phyloP scores from a whole-genome alignment of 2,888 invertebrate species.

The Malachius bipustulatus region DNA sequence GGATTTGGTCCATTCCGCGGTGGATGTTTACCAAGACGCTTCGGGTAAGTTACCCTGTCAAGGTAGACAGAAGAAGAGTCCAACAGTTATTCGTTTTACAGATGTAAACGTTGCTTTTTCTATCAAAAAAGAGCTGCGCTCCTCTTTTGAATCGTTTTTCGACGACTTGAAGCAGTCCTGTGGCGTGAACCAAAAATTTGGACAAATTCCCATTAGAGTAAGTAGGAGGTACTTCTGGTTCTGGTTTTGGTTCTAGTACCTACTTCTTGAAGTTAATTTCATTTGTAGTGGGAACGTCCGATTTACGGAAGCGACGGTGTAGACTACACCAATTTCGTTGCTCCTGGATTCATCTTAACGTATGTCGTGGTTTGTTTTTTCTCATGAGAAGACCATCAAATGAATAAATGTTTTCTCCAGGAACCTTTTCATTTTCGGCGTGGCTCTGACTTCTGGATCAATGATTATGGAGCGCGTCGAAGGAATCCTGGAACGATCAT shows the following conservation, averaged over 20 bases:
- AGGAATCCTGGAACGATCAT: slow-evolving; percentile 77
- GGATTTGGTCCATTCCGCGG: slow-evolving; percentile 50
- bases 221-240: no score
- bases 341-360: slow-evolving; percentile 85
- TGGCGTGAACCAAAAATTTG: slow-evolving; percentile 49
- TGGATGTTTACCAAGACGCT: slow-evolving; percentile 67
- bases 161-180: slow-evolving; percentile 50
- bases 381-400: no score
- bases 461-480: slow-evolving; percentile 83
- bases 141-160: slow-evolving; percentile 62
- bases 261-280: slow-evolving; percentile 5
- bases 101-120: slow-evolving; percentile 84
- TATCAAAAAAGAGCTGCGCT: slow-evolving; percentile 59
- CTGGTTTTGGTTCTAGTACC: slow-evolving; percentile 17
- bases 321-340: slow-evolving; percentile 89
- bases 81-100: slow-evolving; percentile 37
- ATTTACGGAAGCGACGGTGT: slow-evolving; percentile 65
- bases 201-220: slow-evolving; percentile 50
- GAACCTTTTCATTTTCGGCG: slow-evolving; percentile 87
- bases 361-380: slow-evolving; percentile 37
- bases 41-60: slow-evolving; percentile 51
- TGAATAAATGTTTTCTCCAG: slow-evolving; percentile 55
- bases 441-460: slow-evolving; percentile 82
- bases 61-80: neutral
- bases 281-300: slow-evolving; percentile 53